Evolutionary conservation across 2,797 vertebrate genomes (phyloP).

Genomic region (Onychomys leucogaster): DNA sequence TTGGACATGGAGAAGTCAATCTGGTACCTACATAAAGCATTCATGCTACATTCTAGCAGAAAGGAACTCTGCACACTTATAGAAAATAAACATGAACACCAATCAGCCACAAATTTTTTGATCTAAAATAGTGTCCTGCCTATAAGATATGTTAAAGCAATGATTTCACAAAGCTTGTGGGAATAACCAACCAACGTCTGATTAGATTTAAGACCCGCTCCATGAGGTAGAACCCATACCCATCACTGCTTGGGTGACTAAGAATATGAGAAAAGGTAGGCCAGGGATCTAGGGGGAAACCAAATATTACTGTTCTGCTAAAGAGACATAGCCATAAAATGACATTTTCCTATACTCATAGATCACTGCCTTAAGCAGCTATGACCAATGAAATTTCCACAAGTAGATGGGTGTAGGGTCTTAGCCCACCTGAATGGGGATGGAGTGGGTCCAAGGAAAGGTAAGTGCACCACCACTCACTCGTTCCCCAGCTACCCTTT

Average conservation of each 20-base stretch:
- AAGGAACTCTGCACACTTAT: neutral
- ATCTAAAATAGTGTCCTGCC: neutral
- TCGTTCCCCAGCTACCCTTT: too few species aligned
- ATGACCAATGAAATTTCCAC: neutral
- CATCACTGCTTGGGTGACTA: neutral
- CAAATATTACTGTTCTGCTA: neutral
- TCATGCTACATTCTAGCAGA: neutral
- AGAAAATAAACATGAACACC: neutral
- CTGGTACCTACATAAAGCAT: neutral
- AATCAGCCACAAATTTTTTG: neutral
- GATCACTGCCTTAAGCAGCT: neutral
- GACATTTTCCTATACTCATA: neutral
- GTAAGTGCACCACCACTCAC: too few species aligned
- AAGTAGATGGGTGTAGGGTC: neutral
- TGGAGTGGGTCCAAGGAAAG: too few species aligned
- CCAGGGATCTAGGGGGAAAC: neutral
- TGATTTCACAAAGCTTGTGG: neutral
- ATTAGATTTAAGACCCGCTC: neutral
- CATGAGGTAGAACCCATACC: neutral
- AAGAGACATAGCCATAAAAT: neutral
- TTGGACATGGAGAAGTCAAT: neutral
- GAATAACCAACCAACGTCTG: neutral
- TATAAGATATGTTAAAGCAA: neutral
- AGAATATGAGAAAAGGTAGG: neutral
- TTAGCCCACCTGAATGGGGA: too few species aligned